Percentiles rank a stretch among this genome's conserved stretches.
These are phyloP conservation scores for Numenius phaeopus DNA, from an alignment of 2,797 vertebrate genomes.

Conservation along the genomic window DNA sequence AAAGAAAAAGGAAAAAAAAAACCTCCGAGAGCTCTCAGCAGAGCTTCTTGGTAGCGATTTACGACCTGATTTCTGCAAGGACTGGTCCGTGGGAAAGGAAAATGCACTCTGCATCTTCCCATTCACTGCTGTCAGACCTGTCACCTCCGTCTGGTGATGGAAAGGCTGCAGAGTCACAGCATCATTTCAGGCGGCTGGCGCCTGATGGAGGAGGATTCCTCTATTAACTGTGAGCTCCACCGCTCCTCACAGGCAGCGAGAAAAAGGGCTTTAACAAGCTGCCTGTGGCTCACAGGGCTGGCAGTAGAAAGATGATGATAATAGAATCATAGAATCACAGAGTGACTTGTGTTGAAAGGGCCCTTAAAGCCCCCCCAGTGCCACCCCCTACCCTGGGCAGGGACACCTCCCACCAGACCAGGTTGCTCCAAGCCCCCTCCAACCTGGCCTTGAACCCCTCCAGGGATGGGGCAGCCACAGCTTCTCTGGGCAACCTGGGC, in stretches of 20 bases:
- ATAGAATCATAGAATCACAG: no score
- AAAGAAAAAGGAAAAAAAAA: background rate
- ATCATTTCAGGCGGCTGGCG: constrained; percentile 13
- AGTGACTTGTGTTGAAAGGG: no score
- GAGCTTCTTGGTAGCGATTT: background rate
- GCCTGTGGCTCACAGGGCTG: background rate
- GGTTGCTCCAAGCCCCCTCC: no score
- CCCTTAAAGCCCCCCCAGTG: no score
- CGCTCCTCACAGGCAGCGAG: background rate
- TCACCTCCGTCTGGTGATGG: background rate
- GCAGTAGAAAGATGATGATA: background rate
- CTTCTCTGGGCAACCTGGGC: no score
- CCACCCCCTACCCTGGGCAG: no score
- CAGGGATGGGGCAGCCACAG: no score
- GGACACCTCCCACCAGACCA: no score
- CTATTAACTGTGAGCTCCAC: background rate
- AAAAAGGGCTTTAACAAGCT: constrained; percentile 30
- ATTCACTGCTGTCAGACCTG: constrained; percentile 18
- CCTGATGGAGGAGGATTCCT: constrained; percentile 47
- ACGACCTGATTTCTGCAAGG: background rate
- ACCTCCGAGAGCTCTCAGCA: background rate
- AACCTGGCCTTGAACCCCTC: no score
- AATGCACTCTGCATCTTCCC: background rate
- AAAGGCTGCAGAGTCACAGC: background rate
- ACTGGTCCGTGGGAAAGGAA: background rate